phyloP scores from a whole-genome alignment of 2,113 vertebrate species.

The Motacilla tschutschensis region DNA sequence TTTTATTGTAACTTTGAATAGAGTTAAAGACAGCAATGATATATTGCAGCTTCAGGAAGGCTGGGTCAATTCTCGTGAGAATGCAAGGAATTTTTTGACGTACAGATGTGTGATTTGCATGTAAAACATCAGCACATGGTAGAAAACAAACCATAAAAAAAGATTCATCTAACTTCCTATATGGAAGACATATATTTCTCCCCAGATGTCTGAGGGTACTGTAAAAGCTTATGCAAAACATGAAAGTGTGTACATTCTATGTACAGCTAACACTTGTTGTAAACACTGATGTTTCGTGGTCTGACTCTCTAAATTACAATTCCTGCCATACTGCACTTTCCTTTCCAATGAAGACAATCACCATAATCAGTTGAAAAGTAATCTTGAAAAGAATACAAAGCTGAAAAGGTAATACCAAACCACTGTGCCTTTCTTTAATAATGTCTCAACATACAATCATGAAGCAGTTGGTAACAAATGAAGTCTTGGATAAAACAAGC shows the following conservation, averaged over 20 bases:
- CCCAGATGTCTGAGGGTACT: conserved; percentile 58
- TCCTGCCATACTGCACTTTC: conserved; percentile 1
- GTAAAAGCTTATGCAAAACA: conserved; percentile 74
- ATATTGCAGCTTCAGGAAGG: conserved; percentile 35
- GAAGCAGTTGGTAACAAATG: conserved; percentile 34
- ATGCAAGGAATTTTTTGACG: conserved; percentile 15
- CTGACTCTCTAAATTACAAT: neutral
- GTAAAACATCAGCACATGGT: conserved; percentile 38
- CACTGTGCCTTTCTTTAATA: conserved; percentile 13
- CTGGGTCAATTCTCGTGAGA: conserved; percentile 38
- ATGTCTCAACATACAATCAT: neutral
- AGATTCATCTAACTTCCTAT: conserved; percentile 56
- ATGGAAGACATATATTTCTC: conserved; percentile 47
- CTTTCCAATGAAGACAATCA: conserved; percentile 20
- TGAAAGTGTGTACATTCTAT: conserved; percentile 70
- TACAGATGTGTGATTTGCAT: conserved; percentile 45
- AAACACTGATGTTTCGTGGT: conserved; percentile 39
- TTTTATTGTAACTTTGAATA: neutral
- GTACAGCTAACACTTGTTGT: conserved; percentile 73
- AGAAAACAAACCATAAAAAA: conserved; percentile 49
- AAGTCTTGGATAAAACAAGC: neutral
- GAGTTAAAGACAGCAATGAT: neutral
- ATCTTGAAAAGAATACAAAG: conserved; percentile 28
- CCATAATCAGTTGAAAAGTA: neutral
- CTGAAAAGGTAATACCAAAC: conserved; percentile 22